Conservation (phyloP, 2,888 invertebrate genomes). For the Cephus pulcher region DNA sequence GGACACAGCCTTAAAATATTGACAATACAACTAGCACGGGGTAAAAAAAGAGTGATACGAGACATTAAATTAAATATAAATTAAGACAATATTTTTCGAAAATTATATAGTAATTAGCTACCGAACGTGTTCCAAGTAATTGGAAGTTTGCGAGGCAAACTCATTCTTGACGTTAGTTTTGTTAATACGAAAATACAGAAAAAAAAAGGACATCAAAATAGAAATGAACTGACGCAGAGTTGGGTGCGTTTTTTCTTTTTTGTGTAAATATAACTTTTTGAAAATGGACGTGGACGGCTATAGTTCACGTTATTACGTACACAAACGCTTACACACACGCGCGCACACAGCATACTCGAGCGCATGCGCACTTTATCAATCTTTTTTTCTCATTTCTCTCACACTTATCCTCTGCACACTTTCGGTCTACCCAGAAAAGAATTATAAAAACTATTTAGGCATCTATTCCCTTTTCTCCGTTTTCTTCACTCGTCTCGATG, state of each 20-base stretch:
- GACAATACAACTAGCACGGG: conserved; percentile 14
- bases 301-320: not conserved
- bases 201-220: conserved; percentile 15
- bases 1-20: conserved; percentile 37
- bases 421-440: not conserved
- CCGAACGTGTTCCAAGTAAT: conserved; percentile 52
- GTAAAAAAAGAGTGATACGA: not conserved
- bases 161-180: conserved; percentile 52
- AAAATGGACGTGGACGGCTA: not conserved
- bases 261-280: not conserved
- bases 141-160: conserved; percentile 59
- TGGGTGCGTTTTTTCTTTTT: not conserved
- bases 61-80: not conserved
- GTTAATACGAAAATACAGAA: conserved; percentile 2
- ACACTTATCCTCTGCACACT: not conserved
- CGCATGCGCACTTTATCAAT: not conserved
- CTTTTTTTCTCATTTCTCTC: conserved; percentile 5
- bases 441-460: not conserved
- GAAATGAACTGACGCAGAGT: not conserved
- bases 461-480: not conserved
- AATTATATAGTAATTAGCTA: not conserved
- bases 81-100: not conserved
- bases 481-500: not conserved
- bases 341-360: not conserved
- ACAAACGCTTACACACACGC: not conserved